Base-by-base conservation (phyloP, 2,888 invertebrate species). In the Cephalotes varians region DNA sequence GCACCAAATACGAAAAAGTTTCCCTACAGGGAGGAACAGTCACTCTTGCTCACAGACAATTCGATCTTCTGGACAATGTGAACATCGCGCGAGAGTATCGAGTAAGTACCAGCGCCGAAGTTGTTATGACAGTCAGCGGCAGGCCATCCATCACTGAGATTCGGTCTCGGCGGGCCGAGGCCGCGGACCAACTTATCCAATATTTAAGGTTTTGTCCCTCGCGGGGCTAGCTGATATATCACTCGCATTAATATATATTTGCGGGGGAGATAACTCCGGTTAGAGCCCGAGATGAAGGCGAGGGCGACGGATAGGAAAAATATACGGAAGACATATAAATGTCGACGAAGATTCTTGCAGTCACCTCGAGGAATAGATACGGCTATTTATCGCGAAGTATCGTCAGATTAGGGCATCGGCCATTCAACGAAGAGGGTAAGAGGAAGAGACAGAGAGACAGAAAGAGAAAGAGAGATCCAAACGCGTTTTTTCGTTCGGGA, bases 181-280 rank as follows among this genome's bases (percentile, higher is more conserved):
- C 88, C 92, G 88, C 87, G 92, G 90, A 93, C 93, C 91, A 93
- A 94, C 93, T 94, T 94, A 94, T 94, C 93, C 93, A 94, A 94
- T 94, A 94, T 94, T 94, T 94, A 94, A 94, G 94, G 93, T 94
- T 94, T 94, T 94, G 94, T 94, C 94, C 94, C 94, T 94, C 91
- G 93, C 92, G 93, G 90, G 90, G 90, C 85, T 84, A 81, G 86
- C 93, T 93, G 93, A 94, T 94, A 94, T 94, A 94, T 94, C 94
- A 94, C 94, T 92, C 90, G 93, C 94, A 94, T 94, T 94, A 94
- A 94, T 94, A 94, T 94, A 94, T 94, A 94, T 94, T 93, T 94
- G 93, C 92, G 93, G 94, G 94, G 93, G 90, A 89, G 89, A 89
- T 89, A 89, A 89, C 86, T 89, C 81, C 71, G 72, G 56, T 60